Conservation (phyloP, 2,113 vertebrate species). For the Thamnaconus septentrionalis region DNA sequence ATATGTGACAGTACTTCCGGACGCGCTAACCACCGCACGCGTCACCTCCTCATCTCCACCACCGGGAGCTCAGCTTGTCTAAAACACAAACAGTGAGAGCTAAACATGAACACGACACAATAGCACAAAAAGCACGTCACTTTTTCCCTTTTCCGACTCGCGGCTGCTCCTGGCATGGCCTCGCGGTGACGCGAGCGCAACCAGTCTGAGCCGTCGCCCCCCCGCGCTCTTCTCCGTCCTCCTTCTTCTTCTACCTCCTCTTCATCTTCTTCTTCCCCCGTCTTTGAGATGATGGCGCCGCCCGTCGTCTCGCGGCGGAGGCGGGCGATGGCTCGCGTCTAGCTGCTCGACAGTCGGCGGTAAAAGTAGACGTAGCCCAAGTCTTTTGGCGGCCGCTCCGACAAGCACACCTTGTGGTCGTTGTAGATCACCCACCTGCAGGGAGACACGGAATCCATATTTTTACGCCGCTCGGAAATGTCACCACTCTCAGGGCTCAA, state of each 20-base stretch:
- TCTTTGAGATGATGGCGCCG: conserved; percentile 65
- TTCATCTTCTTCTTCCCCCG: conserved; percentile 54
- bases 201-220: conserved; percentile 52
- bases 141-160: conserved; percentile 54
- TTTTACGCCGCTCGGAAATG: not conserved
- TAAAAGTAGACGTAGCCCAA: conserved; percentile 99
- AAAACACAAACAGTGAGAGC: conserved; percentile 51
- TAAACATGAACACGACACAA: conserved; percentile 60
- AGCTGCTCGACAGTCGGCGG: conserved; percentile 89
- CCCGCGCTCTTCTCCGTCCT: no score
- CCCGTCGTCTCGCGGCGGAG: conserved; percentile 55
- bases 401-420: conserved; percentile 96
- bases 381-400: conserved; percentile 96
- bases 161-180: conserved; percentile 43
- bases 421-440: conserved; percentile 98
- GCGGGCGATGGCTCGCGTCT: conserved; percentile 67
- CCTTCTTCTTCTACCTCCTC: no score
- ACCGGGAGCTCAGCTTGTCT: conserved; percentile 25
- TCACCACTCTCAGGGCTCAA: not conserved
- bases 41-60: conserved; percentile 46
- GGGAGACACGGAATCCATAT: not conserved
- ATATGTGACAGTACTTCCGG: conserved; percentile 51
- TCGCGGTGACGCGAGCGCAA: conserved; percentile 42
- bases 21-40: conserved; percentile 22
- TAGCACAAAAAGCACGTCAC: conserved; percentile 53